These are phyloP conservation scores for Malaclemys terrapin DNA, from an alignment of 2,113 vertebrate species.

Conservation along the genomic window DNA sequence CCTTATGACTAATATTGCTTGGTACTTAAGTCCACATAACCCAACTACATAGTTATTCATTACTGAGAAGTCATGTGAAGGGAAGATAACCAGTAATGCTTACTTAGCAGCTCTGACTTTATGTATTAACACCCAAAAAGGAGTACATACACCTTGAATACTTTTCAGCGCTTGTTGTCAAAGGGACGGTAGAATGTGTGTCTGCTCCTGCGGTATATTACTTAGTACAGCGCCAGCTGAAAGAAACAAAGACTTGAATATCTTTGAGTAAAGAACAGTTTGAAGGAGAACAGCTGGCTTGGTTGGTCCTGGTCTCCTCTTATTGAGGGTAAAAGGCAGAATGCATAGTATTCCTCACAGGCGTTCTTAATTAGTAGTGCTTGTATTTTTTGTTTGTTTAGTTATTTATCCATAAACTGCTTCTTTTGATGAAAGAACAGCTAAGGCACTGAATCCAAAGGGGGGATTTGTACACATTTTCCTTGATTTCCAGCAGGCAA, in stretches of 20 bases:
- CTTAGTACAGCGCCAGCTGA: rapidly evolving
- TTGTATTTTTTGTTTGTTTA: not conserved
- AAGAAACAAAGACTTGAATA: not conserved
- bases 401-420: not conserved
- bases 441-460: not conserved
- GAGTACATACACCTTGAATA: rapidly evolving
- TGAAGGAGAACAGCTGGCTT: not conserved
- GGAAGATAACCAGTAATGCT: no score
- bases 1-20: not conserved
- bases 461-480: not conserved
- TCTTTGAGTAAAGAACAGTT: not conserved
- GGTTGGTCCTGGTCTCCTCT: not conserved
- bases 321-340: not conserved
- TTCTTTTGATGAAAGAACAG: not conserved
- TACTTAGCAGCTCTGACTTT: not conserved
- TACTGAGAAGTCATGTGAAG: not conserved
- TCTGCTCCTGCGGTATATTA: not conserved
- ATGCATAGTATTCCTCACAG: not conserved
- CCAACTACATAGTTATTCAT: not conserved
- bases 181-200: not conserved
- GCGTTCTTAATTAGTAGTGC: not conserved
- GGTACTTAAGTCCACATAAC: not conserved
- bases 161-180: not conserved
- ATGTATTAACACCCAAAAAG: not conserved
- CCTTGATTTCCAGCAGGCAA: not conserved